phyloP scores from a whole-genome alignment of 2,888 invertebrate genomes.

The Dasypolia templi region DNA sequence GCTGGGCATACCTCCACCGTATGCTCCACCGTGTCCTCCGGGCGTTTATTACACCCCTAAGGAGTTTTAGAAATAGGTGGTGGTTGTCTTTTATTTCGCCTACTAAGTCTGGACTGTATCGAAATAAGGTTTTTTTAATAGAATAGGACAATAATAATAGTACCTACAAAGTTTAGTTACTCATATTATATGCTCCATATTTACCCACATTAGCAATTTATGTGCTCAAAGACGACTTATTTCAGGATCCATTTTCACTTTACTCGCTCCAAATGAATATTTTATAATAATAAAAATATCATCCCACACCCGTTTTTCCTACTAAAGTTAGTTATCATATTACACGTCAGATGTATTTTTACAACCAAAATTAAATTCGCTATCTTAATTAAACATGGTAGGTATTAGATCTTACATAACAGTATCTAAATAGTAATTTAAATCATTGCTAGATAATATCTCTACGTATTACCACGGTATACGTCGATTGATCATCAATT shows the following conservation, averaged over 20 bases:
- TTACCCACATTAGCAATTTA: not conserved
- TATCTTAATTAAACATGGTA: not conserved
- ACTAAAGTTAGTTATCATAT: constrained; percentile 13
- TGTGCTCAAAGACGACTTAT: not conserved
- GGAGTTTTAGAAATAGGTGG: too few species aligned
- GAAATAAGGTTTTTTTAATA: too few species aligned
- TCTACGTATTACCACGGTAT: constrained; percentile 8
- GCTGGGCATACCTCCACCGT: too few species aligned
- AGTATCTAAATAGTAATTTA: constrained; percentile 16
- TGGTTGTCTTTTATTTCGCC: too few species aligned
- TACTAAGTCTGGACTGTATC: too few species aligned
- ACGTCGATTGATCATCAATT: too few species aligned
- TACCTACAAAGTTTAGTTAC: not conserved
- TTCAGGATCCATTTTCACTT: constrained; percentile 5
- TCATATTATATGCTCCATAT: not conserved
- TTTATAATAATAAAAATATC: constrained; percentile 3
- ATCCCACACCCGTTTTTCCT: not conserved
- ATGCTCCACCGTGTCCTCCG: too few species aligned
- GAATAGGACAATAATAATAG: too few species aligned
- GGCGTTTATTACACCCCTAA: too few species aligned
- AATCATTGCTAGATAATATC: not conserved
- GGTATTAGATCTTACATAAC: not conserved
- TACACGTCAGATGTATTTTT: constrained; percentile 8
- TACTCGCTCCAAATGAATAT: constrained; percentile 4
- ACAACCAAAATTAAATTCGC: constrained; percentile 12